These are phyloP conservation scores for Drosophila atripex DNA, from an alignment of 2,888 invertebrate genomes.

Conservation along the genomic window DNA sequence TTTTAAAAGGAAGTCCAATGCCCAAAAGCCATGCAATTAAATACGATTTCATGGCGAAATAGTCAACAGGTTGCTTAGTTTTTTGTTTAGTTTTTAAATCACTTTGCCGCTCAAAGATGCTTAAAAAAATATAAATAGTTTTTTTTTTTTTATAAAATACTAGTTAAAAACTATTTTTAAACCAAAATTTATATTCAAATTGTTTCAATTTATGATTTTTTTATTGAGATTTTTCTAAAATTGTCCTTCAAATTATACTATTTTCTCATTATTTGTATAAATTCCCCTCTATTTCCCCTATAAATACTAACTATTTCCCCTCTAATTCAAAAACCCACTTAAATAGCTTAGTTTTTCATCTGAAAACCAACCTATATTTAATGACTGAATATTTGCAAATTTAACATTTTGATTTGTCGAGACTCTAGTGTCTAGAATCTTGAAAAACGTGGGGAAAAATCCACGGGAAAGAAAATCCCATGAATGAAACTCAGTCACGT, in stretches of 20 bases:
- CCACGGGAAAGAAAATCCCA: neutral
- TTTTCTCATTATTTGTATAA: no score
- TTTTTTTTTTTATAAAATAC: no score
- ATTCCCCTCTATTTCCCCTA: no score
- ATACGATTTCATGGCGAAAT: conserved; percentile 15
- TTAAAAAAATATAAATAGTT: no score
- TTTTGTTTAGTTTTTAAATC: neutral
- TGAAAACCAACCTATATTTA: neutral
- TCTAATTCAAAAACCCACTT: neutral
- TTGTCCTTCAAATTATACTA: no score
- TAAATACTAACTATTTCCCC: neutral
- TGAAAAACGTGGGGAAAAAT: neutral
- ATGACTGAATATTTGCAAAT: neutral
- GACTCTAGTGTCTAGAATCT: neutral
- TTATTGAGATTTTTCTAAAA: no score
- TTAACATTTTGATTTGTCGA: neutral
- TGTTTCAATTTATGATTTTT: no score
- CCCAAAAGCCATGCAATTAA: conserved; percentile 1
- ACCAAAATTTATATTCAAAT: no score
- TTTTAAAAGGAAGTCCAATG: neutral
- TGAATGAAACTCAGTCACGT: neutral
- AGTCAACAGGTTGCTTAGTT: neutral
- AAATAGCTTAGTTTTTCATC: neutral
- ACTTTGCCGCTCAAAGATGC: no score
- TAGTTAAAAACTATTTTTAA: no score